These are phyloP conservation scores for Parazoanthus darwini DNA, from an alignment of 92 coral and sea anemone species.

Conservation along the genomic window DNA sequence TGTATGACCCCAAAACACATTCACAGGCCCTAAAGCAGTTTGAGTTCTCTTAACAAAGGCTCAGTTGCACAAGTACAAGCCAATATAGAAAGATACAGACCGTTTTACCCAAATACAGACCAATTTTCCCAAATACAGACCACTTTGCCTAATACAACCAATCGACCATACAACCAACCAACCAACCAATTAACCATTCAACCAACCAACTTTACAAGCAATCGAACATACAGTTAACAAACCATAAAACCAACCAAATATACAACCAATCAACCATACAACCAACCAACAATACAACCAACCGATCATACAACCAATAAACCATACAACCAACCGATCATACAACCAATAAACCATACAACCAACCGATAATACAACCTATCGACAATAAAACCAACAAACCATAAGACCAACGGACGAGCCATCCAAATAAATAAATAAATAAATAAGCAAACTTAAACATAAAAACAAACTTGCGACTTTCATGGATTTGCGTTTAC, in stretches of 20 bases:
- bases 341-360: not conserved
- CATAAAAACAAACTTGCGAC: too few species aligned
- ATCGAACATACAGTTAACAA: not conserved
- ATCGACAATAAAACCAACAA: too few species aligned
- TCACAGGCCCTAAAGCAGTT: too few species aligned
- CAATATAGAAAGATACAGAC: too few species aligned
- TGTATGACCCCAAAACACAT: not conserved
- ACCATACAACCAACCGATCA: not conserved
- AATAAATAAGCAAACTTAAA: too few species aligned
- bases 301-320: not conserved
- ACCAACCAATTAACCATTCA: not conserved
- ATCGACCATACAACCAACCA: not conserved
- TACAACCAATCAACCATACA: not conserved
- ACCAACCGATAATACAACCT: not conserved
- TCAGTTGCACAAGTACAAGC: too few species aligned
- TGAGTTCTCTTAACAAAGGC: too few species aligned
- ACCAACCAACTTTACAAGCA: not conserved
- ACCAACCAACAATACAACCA: not conserved
- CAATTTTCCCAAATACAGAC: too few species aligned
- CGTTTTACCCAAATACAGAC: too few species aligned
- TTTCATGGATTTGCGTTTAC: too few species aligned
- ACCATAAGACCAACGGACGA: not conserved
- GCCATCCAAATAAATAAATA: too few species aligned
- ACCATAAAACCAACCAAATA: constrained; percentile 16
- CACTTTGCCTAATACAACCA: not conserved